phyloP scores from a whole-genome alignment of 2,797 vertebrate genomes.

The Girardinus metallicus region DNA sequence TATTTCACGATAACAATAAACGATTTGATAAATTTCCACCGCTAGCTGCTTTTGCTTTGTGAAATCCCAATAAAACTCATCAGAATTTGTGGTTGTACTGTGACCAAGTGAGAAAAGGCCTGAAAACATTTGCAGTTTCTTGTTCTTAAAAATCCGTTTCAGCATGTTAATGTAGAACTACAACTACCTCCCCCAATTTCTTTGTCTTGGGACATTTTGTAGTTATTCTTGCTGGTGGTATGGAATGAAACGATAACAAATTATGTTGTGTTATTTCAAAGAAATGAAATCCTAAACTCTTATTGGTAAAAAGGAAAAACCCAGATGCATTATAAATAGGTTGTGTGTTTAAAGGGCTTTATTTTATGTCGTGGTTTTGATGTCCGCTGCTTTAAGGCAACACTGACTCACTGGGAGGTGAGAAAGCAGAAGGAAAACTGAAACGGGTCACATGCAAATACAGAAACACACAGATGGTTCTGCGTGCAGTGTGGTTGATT shows the following conservation, averaged over 20 bases:
- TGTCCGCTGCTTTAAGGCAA: neutral
- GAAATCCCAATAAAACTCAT: neutral
- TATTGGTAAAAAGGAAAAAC: neutral
- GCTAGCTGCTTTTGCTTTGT: neutral
- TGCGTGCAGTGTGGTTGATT: slow-evolving; percentile 61
- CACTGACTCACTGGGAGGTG: neutral
- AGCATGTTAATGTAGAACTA: neutral
- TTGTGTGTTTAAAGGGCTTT: neutral
- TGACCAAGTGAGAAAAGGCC: neutral
- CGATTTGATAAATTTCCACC: too few species aligned
- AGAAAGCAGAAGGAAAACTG: slow-evolving; percentile 42
- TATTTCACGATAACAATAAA: too few species aligned
- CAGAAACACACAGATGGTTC: slow-evolving; percentile 44
- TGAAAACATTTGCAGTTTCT: neutral
- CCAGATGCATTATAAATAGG: too few species aligned
- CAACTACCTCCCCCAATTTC: neutral
- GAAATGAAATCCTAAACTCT: neutral
- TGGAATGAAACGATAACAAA: neutral
- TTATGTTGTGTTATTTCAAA: neutral
- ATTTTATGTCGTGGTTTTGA: neutral
- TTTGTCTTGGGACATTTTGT: neutral
- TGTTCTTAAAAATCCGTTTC: neutral
- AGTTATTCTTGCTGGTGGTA: neutral
- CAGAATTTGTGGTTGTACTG: neutral
- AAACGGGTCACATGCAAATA: slow-evolving; percentile 50